A percentile compares a stretch with the other conserved stretches of the same genome.
phyloP scores from a whole-genome alignment of 1,140 invertebrate genomes.

The Caligus rogercresseyi region DNA sequence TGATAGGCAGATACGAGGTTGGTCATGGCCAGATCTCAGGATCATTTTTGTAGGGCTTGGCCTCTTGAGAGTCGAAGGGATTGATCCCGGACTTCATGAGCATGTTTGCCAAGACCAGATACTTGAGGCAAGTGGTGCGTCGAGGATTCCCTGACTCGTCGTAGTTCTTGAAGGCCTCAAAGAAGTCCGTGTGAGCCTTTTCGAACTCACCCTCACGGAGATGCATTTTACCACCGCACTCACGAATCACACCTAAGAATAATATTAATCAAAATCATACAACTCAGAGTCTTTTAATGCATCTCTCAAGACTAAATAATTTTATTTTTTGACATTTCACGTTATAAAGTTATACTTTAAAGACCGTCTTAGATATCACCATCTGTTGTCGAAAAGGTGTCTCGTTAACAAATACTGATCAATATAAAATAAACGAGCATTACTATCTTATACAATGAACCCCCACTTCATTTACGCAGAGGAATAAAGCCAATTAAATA shows the following conservation, averaged over 20 bases:
- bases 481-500: no score
- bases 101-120: slow-evolving; percentile 97
- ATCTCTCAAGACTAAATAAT: no score
- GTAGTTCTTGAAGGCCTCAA: slow-evolving; percentile 99
- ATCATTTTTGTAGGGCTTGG: slow-evolving; percentile 98
- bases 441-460: no score
- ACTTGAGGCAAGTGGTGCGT: slow-evolving; percentile 92
- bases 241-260: slow-evolving; percentile 35
- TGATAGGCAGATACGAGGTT: slow-evolving; percentile 96
- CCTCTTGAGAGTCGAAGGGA: slow-evolving; percentile 99
- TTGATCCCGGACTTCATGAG: slow-evolving; percentile 99
- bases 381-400: no score
- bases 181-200: slow-evolving; percentile 97
- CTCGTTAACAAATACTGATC: no score
- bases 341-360: no score
- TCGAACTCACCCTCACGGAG: slow-evolving; percentile 94
- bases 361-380: no score
- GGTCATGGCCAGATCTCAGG: slow-evolving; percentile 99
- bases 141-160: slow-evolving; percentile 97
- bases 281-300: no score
- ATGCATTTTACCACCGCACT: slow-evolving; percentile 99
- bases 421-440: no score
- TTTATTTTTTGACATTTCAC: no score
- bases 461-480: no score
- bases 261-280: slow-evolving; percentile 1